Evolutionary conservation across 2,113 vertebrate genomes (phyloP).

Genomic region (Tragelaphus buxtoni): DNA sequence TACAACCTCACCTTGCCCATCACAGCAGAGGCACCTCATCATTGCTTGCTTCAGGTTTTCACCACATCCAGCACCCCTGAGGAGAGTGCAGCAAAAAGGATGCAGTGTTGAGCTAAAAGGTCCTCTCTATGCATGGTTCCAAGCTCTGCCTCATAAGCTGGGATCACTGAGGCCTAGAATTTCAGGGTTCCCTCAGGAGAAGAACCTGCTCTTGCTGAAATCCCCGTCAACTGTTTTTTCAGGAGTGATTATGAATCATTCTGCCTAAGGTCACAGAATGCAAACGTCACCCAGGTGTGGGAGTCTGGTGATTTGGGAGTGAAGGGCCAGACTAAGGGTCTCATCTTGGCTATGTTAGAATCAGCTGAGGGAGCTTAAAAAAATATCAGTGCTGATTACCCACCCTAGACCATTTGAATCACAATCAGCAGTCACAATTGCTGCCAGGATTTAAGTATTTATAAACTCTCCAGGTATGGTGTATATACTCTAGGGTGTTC

Average conservation of each 20-base stretch:
- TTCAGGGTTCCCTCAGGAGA: neutral
- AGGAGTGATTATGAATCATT: neutral
- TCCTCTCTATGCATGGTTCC: neutral
- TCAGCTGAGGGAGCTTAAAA: neutral
- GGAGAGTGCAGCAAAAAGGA: neutral
- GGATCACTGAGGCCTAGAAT: neutral
- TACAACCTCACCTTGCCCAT: neutral
- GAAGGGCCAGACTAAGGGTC: neutral
- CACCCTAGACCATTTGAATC: neutral
- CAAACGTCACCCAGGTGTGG: neutral
- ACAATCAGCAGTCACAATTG: neutral
- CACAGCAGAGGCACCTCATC: neutral
- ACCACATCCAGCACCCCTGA: neutral
- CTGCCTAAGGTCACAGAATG: neutral
- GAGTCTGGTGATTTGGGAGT: neutral
- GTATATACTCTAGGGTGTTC: neutral
- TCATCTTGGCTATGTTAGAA: neutral
- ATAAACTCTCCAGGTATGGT: neutral
- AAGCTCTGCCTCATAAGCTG: neutral
- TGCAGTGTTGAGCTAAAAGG: neutral
- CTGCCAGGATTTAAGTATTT: neutral
- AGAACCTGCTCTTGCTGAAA: neutral
- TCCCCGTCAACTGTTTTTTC: neutral
- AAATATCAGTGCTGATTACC: neutral
- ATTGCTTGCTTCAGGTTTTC: neutral